Evolutionary conservation across 2,888 invertebrate genomes (phyloP).

Genomic region (Macropis europaea): DNA sequence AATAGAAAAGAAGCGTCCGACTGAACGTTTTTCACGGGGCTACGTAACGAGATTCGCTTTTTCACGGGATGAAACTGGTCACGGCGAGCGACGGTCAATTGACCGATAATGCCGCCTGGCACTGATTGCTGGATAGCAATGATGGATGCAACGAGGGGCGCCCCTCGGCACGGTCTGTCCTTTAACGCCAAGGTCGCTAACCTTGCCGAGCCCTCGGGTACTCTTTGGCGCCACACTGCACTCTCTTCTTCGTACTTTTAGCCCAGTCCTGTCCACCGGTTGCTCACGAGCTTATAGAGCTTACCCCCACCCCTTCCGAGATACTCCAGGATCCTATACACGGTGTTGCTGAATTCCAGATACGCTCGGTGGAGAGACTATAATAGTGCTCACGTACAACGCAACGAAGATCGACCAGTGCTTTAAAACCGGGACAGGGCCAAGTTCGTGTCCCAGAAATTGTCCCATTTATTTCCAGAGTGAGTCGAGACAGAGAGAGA

Average conservation of each 20-base stretch:
- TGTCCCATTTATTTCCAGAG: no score
- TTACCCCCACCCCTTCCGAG: no score
- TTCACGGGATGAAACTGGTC: conserved; percentile 39
- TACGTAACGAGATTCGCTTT: conserved; percentile 51
- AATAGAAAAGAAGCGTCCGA: conserved; percentile 24
- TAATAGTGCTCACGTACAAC: no score
- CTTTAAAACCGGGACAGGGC: no score
- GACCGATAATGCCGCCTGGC: conserved; percentile 69
- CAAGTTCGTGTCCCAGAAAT: no score
- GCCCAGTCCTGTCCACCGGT: conserved; percentile 21
- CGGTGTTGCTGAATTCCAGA: no score
- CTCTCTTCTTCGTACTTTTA: conserved; percentile 57
- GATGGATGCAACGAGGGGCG: conserved; percentile 66
- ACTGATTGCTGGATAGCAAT: conserved; percentile 72
- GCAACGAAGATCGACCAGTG: no score
- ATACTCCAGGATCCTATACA: conserved; percentile 5
- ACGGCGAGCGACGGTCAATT: conserved; percentile 65
- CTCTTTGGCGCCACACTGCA: conserved; percentile 72
- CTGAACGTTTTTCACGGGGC: conserved; percentile 21
- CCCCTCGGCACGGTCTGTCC: conserved; percentile 51
- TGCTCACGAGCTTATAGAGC: no score
- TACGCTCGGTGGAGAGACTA: no score
- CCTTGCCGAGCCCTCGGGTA: conserved; percentile 63
- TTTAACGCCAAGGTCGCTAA: conserved; percentile 63
- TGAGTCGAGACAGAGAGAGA: no score